Evolutionary conservation across 2,888 invertebrate species (phyloP).

Genomic region (Erannis defoliaria): DNA sequence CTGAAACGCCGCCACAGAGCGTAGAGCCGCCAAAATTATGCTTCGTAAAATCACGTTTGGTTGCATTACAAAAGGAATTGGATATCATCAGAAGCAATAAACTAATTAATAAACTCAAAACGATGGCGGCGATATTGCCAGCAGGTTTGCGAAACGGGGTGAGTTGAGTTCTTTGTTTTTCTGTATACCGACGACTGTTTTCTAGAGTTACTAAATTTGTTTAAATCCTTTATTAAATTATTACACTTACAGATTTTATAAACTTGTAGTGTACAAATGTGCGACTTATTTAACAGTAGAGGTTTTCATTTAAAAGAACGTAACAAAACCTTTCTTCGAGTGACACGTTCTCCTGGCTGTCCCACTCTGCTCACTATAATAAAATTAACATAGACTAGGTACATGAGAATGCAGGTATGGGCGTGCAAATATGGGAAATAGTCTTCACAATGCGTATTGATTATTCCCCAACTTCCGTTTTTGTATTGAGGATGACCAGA

Average conservation of each 20-base stretch:
- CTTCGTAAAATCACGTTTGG: slow-evolving; percentile 35
- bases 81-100: slow-evolving; percentile 21
- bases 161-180: slow-evolving; percentile 42
- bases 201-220: background rate
- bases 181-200: background rate
- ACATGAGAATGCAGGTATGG: too few relatives aligned
- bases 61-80: slow-evolving; percentile 11
- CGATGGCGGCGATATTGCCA: slow-evolving; percentile 77
- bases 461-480: slow-evolving; percentile 16
- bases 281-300: too few relatives aligned
- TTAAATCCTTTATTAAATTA: background rate
- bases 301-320: too few relatives aligned
- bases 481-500: slow-evolving; percentile 28
- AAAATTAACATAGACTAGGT: too few relatives aligned
- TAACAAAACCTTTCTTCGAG: too few relatives aligned
- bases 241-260: too few relatives aligned
- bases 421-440: too few relatives aligned
- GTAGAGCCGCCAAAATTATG: slow-evolving; percentile 27
- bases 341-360: too few relatives aligned
- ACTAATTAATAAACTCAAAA: slow-evolving; percentile 9
- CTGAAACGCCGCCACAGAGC: slow-evolving; percentile 3
- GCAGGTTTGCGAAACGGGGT: slow-evolving; percentile 74
- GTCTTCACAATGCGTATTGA: background rate
- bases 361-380: too few relatives aligned
- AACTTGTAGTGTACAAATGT: too few relatives aligned